phyloP scores from a whole-genome alignment of 2,888 invertebrate species.

The Octonoba sinensis region DNA sequence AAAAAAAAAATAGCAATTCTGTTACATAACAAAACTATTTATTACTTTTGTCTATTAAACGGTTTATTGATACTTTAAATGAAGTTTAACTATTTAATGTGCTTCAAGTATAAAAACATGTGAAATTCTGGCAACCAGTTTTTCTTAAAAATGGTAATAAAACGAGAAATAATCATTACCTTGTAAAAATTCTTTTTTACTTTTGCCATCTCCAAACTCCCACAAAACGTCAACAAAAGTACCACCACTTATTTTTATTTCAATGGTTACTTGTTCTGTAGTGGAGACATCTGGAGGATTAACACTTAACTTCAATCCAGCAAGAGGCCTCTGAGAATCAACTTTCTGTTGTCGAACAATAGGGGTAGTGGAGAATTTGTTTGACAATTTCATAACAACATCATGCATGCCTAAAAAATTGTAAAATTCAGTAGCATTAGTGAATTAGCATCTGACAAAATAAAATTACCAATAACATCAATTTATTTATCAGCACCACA shows the following conservation, averaged over 20 bases:
- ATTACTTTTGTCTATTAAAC: too few species aligned
- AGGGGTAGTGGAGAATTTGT: conserved; percentile 54
- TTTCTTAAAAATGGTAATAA: too few species aligned
- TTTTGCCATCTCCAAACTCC: conserved; percentile 67
- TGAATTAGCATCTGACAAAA: too few species aligned
- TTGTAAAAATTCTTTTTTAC: conserved; percentile 64
- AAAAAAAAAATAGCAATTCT: too few species aligned
- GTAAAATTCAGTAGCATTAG: not conserved
- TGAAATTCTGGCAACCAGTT: too few species aligned
- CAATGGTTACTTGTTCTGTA: conserved; percentile 65
- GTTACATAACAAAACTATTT: too few species aligned
- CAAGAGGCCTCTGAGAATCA: conserved; percentile 64
- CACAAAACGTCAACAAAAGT: conserved; percentile 66
- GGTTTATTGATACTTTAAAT: too few species aligned
- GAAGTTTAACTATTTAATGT: too few species aligned
- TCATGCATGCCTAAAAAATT: conserved; percentile 49
- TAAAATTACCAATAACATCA: too few species aligned
- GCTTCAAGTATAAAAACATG: too few species aligned
- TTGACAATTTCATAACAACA: conserved; percentile 50
- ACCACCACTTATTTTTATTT: conserved; percentile 66
- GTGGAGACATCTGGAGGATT: conserved; percentile 66
- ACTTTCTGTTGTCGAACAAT: conserved; percentile 62
- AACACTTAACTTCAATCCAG: conserved; percentile 66
- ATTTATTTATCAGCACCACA: too few species aligned
- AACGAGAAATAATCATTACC: conserved; percentile 33